These are phyloP conservation scores for Liodrosophila aerea DNA, from an alignment of 2,888 invertebrate genomes.

Conservation along the genomic window DNA sequence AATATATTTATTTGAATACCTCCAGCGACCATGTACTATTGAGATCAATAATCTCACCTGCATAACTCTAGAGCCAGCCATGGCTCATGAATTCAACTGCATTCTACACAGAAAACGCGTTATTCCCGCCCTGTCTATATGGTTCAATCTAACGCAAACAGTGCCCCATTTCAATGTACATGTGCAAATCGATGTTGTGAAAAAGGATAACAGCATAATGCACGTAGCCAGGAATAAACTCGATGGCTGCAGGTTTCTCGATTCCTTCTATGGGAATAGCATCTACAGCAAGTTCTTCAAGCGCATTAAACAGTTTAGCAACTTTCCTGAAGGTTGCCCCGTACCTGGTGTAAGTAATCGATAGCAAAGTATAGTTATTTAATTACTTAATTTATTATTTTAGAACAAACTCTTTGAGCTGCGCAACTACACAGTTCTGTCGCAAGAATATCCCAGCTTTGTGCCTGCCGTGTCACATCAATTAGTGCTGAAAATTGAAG, in stretches of 20 bases:
- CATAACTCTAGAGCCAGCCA: fast-evolving
- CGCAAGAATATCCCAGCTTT: constrained; percentile 11
- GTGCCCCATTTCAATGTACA: neutral
- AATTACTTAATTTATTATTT: too few species aligned
- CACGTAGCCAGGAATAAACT: constrained; percentile 28
- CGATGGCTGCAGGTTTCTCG: constrained; percentile 56
- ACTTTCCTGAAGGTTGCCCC: constrained; percentile 55
- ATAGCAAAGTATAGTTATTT: too few species aligned
- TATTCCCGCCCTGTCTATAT: neutral
- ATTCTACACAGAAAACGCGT: constrained; percentile 1
- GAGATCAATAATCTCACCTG: constrained; percentile 31
- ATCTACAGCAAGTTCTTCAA: constrained; percentile 29
- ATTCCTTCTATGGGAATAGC: constrained; percentile 11
- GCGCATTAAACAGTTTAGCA: constrained; percentile 31
- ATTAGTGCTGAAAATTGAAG: constrained; percentile 7
- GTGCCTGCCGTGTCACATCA: constrained; percentile 2
- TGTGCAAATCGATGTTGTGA: constrained; percentile 9
- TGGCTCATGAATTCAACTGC: neutral
- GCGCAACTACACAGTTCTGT: constrained; percentile 12
- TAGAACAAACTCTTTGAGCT: constrained; percentile 40
- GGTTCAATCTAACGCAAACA: neutral
- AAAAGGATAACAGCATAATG: constrained; percentile 46
- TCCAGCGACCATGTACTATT: neutral
- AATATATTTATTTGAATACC: too few species aligned
- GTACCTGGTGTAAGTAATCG: constrained; percentile 38